Conservation (phyloP, 2,888 invertebrate genomes). For the Scrobipalpa costella region DNA sequence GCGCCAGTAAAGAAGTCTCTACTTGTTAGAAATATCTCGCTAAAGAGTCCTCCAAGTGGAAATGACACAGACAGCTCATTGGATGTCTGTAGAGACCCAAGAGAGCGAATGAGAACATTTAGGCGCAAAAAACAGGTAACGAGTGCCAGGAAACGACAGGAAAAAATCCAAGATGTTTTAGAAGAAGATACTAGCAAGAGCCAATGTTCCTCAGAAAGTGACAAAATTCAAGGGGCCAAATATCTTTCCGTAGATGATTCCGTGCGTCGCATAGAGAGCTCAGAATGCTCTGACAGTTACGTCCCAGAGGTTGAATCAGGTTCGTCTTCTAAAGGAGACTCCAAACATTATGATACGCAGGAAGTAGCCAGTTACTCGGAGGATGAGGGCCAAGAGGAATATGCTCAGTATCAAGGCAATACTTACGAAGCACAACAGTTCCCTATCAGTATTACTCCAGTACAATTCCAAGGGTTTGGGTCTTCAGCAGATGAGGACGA, state of each 20-base stretch:
- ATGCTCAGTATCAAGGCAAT: slow-evolving; percentile 66
- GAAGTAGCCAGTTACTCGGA: slow-evolving; percentile 76
- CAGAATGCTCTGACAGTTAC: slow-evolving; percentile 86
- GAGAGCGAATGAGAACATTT: slow-evolving; percentile 85
- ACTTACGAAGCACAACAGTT: slow-evolving; percentile 71
- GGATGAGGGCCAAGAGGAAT: slow-evolving; percentile 78
- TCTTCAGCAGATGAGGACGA: slow-evolving; percentile 84
- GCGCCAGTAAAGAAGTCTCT: slow-evolving; percentile 84
- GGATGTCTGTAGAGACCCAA: slow-evolving; percentile 84
- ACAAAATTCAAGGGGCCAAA: slow-evolving; percentile 64
- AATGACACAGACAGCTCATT: slow-evolving; percentile 88
- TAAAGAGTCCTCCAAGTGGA: slow-evolving; percentile 87
- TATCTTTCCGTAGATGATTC: slow-evolving; percentile 69
- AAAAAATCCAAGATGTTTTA: slow-evolving; percentile 79
- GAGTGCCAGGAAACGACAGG: slow-evolving; percentile 78
- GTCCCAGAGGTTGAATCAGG: slow-evolving; percentile 84
- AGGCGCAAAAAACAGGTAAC: slow-evolving; percentile 84
- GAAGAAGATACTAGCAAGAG: slow-evolving; percentile 78
- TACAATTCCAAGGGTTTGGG: slow-evolving; percentile 82
- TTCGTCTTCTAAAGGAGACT: slow-evolving; percentile 81
- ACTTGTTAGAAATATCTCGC: slow-evolving; percentile 80
- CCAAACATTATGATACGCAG: slow-evolving; percentile 64
- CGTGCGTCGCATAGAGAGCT: slow-evolving; percentile 81
- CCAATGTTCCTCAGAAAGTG: slow-evolving; percentile 77
- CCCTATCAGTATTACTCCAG: slow-evolving; percentile 72